phyloP scores from a whole-genome alignment of 37 sponge, comb jelly and placozoan genomes.

The Theonella swinhoei region DNA sequence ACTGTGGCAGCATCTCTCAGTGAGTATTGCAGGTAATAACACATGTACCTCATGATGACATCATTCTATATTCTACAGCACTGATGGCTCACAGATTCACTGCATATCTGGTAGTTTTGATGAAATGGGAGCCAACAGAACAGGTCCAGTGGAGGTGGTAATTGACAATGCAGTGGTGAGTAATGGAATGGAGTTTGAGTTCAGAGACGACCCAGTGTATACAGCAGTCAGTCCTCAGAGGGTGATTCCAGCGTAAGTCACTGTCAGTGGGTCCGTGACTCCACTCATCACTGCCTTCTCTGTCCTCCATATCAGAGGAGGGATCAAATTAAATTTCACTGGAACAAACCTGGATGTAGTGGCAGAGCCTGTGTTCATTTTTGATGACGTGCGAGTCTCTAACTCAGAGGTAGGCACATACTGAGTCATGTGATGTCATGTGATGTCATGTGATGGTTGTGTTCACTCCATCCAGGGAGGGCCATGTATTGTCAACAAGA shows the following conservation, averaged over 20 bases:
- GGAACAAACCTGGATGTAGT: slow-evolving; percentile 53
- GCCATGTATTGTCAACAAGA: too few species aligned
- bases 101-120: neutral
- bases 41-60: neutral
- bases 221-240: neutral
- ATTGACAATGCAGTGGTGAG: slow-evolving; percentile 18
- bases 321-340: slow-evolving; percentile 44
- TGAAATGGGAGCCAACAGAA: neutral
- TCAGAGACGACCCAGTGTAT: slow-evolving; percentile 37
- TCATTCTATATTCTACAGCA: neutral
- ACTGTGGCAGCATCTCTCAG: too few species aligned
- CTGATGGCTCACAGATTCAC: neutral
- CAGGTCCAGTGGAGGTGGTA: slow-evolving; percentile 18
- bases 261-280: neutral
- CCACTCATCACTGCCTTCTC: neutral
- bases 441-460: too few species aligned
- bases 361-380: slow-evolving; percentile 27
- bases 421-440: neutral
- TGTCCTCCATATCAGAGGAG: slow-evolving; percentile 43
- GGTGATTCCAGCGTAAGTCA: neutral
- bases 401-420: too few species aligned
- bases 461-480: too few species aligned
- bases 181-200: slow-evolving; percentile 31
- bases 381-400: slow-evolving; percentile 6
- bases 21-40: slow-evolving; percentile 11